Percentiles rank a stretch among this genome's conserved stretches.
These are phyloP conservation scores for Platypus cylindrus DNA, from an alignment of 2,888 invertebrate genomes.

Conservation along the genomic window DNA sequence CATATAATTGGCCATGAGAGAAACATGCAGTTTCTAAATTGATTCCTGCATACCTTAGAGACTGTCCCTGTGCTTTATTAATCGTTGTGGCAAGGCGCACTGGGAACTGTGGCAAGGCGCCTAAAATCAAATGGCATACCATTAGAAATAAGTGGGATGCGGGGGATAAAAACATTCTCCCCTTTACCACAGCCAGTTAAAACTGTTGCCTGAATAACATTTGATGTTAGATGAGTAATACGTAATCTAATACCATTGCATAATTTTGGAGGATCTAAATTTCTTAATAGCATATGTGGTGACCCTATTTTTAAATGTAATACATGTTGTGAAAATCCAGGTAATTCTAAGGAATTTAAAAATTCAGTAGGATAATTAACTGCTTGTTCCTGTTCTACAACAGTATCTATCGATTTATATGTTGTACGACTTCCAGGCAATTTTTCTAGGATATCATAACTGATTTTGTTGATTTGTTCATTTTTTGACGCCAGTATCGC, in stretches of 20 bases:
- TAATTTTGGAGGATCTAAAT: constrained; percentile 1
- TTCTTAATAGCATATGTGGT: constrained; percentile 2
- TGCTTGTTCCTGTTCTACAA: constrained; percentile 2
- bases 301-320: constrained; percentile 13
- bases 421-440: background rate
- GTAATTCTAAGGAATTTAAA: constrained; percentile 9
- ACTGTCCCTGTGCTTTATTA: constrained; percentile 6
- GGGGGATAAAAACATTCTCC: constrained; percentile 6
- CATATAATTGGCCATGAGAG: constrained; percentile 6
- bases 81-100: constrained; percentile 6
- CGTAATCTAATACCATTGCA: constrained; percentile 5
- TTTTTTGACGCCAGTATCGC: no score
- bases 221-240: background rate
- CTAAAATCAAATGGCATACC: constrained; percentile 4
- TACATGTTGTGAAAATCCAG: constrained; percentile 14
- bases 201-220: constrained; percentile 5
- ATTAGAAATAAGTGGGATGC: constrained; percentile 5
- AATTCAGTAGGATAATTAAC: constrained; percentile 9
- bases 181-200: constrained; percentile 1
- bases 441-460: no score
- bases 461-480: no score
- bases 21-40: constrained; percentile 4
- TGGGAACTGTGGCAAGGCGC: constrained; percentile 6
- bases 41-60: constrained; percentile 4
- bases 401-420: constrained; percentile 3